These are phyloP conservation scores for Prenolepis imparis DNA, from an alignment of 2,888 invertebrate genomes.

Conservation along the genomic window DNA sequence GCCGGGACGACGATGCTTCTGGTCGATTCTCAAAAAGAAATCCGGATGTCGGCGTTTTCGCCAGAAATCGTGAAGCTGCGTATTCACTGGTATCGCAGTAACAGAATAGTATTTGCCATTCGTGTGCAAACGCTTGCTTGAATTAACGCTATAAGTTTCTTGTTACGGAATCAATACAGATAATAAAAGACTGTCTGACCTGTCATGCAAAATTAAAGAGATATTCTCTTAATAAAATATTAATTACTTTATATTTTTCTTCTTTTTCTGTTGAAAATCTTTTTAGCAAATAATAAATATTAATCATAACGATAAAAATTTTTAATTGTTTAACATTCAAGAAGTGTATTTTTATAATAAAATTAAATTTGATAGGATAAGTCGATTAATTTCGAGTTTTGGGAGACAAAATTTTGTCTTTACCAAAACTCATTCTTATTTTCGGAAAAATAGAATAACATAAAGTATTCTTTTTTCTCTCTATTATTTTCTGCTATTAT, in stretches of 20 bases:
- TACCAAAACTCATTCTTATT: neutral
- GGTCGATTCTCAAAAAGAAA: slow-evolving; percentile 64
- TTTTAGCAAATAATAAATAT: neutral
- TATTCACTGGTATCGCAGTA: too few relatives aligned
- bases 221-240: too few relatives aligned
- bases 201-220: neutral
- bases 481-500: slow-evolving; percentile 60
- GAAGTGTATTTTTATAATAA: neutral
- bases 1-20: slow-evolving; percentile 63
- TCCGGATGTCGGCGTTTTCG: slow-evolving; percentile 57
- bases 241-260: neutral
- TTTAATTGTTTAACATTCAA: neutral
- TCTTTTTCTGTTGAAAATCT: neutral
- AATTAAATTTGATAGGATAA: neutral
- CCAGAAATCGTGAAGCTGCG: slow-evolving; percentile 8
- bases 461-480: slow-evolving; percentile 76
- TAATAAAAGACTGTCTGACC: neutral
- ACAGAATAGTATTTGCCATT: neutral
- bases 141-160: neutral
- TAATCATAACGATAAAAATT: neutral
- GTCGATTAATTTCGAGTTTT: neutral
- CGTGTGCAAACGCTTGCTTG: neutral
- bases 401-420: neutral
- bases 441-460: neutral
- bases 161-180: too few relatives aligned